Conservation (phyloP, 1,140 invertebrate species). For the Aethina tumida region DNA sequence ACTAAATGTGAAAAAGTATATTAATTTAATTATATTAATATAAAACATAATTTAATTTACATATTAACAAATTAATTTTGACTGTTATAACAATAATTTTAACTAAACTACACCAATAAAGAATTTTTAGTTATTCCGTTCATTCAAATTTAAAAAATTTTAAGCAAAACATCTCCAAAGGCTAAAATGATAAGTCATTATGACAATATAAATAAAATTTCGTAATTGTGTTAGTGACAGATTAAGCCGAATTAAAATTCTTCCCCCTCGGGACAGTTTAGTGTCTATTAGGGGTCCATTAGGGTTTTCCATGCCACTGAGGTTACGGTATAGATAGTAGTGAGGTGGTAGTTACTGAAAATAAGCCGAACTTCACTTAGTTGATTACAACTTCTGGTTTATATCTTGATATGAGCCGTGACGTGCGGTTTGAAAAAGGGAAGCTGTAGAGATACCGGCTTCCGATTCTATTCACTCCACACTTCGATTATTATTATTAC, state of each 20-base stretch:
- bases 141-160: slow-evolving; percentile 1
- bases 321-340: not conserved
- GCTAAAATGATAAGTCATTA: not conserved
- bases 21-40: too few species aligned
- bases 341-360: not conserved
- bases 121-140: too few species aligned
- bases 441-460: slow-evolving; percentile 6
- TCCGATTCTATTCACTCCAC: slow-evolving; percentile 5
- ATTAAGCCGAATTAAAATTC: too few species aligned
- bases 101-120: too few species aligned
- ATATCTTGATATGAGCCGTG: slow-evolving; percentile 8
- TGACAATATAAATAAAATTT: too few species aligned
- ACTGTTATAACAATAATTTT: too few species aligned
- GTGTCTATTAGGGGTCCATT: slow-evolving; percentile 1
- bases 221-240: too few species aligned
- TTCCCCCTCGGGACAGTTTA: not conserved
- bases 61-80: too few species aligned
- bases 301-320: not conserved
- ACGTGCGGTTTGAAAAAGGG: slow-evolving; percentile 6
- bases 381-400: slow-evolving; percentile 9
- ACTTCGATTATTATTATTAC: slow-evolving; percentile 10
- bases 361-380: slow-evolving; percentile 6
- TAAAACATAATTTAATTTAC: too few species aligned
- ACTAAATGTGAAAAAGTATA: too few species aligned
- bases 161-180: not conserved